Conservation (phyloP, 2,113 vertebrate genomes). For the Psilopogon haemacephalus region DNA sequence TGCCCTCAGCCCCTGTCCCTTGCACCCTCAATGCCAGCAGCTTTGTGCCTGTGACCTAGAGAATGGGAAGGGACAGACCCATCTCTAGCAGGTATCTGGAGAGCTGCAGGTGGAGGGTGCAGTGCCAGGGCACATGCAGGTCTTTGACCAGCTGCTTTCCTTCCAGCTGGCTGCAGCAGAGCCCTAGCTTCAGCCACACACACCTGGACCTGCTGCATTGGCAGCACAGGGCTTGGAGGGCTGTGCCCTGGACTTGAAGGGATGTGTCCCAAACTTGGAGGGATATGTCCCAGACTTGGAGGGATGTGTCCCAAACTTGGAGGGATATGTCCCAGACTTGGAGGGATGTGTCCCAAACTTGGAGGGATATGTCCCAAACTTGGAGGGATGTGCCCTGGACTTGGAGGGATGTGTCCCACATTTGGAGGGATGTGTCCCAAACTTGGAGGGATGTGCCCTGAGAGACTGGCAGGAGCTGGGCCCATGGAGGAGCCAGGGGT, state of each 20-base stretch:
- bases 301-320: too few relatives aligned
- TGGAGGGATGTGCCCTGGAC: not conserved
- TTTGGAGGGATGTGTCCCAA: not conserved
- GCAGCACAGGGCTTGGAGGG: not conserved
- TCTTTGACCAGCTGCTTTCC: not conserved
- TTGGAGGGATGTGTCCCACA: not conserved
- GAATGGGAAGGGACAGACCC: not conserved
- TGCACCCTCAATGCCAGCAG: not conserved
- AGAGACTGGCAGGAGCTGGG: not conserved
- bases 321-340: too few relatives aligned
- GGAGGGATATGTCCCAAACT: too few relatives aligned
- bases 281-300: too few relatives aligned
- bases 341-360: too few relatives aligned
- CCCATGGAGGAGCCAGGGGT: not conserved
- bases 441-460: not conserved
- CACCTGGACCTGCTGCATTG: not conserved
- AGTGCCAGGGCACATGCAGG: not conserved
- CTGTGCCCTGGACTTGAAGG: too few relatives aligned
- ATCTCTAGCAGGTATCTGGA: not conserved
- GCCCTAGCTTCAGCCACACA: not conserved
- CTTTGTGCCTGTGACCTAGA: not conserved
- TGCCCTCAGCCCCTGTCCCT: not conserved
- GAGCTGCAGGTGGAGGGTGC: not conserved
- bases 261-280: too few relatives aligned
- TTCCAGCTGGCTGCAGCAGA: not conserved